Evolutionary conservation across 2,888 invertebrate species (phyloP), one percentile per base, ranked within the genome.

Genomic region (Cryptus viduatorius): DNA sequence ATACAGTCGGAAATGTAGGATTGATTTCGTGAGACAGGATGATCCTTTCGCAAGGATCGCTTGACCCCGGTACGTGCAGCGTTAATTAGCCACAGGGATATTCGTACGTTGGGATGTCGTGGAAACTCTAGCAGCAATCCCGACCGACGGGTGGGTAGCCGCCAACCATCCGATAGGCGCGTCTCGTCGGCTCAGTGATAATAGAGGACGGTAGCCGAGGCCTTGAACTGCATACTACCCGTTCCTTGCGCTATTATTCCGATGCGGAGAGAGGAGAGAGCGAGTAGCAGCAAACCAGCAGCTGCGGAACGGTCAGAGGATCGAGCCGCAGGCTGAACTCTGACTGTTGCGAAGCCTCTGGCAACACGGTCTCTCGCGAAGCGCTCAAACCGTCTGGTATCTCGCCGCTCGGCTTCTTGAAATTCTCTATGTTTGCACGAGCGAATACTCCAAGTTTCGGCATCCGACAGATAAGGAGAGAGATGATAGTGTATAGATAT

Each of bases 401-500:
- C 69, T 44, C 16, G 14, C 3, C 10, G 12, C 56, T 29, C 24
- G 48, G 69, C 71, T 79, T 77, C 79, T 50, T 56, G 53, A 48
- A 50, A 85, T 85, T 83, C 77, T 44, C 29, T 50, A 67, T 69
- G 42, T 75, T 79, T 71, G 48, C 56, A 53, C 10, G 46, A n/a
- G 56, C 86, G 85, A 86, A 85, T 85, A 86, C 78, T 69, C 81
- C 79, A 65, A 80, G 84, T 86, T 82, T 80, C 67, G 85, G 82
- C 68, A 80, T 83, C 48, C 69, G 44, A 37, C 48, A 5, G 61
- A 64, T 64, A 71, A 69, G 64, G 46, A 10, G 48, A 67, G 50
- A 72, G 50, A 72, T 12, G 37, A 12, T 12, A 44, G 31, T 24
- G 16, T 79, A 44, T 53, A 50, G 24, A 4, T 65, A 37, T 72